These are phyloP conservation scores for Horisme vitalbata DNA, from an alignment of 2,888 invertebrate genomes.

Conservation along the genomic window DNA sequence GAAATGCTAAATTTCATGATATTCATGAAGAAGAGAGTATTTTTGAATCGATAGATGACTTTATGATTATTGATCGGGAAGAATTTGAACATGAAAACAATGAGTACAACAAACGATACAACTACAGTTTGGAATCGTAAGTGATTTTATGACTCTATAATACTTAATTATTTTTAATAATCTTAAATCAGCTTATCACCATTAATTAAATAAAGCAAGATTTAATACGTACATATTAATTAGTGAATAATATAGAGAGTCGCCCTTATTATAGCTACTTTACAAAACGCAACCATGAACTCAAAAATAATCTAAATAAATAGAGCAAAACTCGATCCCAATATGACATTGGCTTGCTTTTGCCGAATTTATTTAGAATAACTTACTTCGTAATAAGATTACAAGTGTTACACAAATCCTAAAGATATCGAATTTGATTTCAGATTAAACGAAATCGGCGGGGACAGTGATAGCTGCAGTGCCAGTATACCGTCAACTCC, in stretches of 20 bases:
- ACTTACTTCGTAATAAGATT: too few relatives aligned
- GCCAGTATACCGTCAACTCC: conserved; percentile 39
- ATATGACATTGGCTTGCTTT: too few relatives aligned
- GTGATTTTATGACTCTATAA: conserved; percentile 34
- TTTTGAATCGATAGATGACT: conserved; percentile 41
- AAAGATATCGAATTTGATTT: conserved; percentile 20
- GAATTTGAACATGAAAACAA: conserved; percentile 40
- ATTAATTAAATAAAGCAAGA: too few relatives aligned
- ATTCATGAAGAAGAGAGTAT: conserved; percentile 46
- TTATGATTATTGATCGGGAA: conserved; percentile 39
- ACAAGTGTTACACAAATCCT: neutral
- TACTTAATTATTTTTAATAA: too few relatives aligned
- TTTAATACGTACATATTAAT: too few relatives aligned
- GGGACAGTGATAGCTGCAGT: conserved; percentile 51
- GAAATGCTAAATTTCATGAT: conserved; percentile 44
- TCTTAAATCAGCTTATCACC: too few relatives aligned
- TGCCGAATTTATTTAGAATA: too few relatives aligned
- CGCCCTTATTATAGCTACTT: too few relatives aligned
- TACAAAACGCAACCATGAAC: too few relatives aligned
- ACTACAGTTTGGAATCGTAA: conserved; percentile 66
- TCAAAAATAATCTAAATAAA: too few relatives aligned
- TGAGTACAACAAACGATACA: conserved; percentile 11
- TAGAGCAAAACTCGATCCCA: too few relatives aligned
- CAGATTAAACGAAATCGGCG: conserved; percentile 57
- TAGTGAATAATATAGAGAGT: too few relatives aligned